Percentiles rank a stretch among this genome's conserved stretches.
phyloP scores from a whole-genome alignment of 2,113 vertebrate genomes.

The Mormoops blainvillei region DNA sequence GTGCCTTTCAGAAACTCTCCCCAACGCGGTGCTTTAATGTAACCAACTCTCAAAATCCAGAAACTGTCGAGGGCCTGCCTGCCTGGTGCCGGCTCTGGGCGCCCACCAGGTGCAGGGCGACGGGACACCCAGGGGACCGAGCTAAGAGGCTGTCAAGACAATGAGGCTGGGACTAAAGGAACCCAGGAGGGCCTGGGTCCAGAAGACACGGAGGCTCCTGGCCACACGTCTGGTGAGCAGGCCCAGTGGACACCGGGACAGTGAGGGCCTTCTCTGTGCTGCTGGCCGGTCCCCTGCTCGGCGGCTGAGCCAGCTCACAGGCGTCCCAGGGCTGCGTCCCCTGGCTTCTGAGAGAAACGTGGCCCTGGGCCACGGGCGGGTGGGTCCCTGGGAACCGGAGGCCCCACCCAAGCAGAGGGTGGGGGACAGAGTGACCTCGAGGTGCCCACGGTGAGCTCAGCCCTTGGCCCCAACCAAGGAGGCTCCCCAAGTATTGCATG shows the following conservation, averaged over 20 bases:
- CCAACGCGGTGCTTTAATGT: background rate
- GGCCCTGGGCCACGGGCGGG: too few species aligned
- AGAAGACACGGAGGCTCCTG: accelerated
- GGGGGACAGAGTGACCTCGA: accelerated
- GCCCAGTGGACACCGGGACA: background rate
- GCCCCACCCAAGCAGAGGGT: background rate
- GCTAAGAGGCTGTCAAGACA: background rate
- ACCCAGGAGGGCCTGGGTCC: accelerated
- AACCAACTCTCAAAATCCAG: background rate
- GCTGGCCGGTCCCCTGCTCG: background rate
- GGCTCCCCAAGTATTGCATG: accelerated
- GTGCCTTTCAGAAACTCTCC: accelerated
- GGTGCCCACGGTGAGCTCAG: background rate
- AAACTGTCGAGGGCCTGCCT: accelerated
- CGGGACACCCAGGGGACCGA: accelerated
- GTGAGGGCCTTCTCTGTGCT: too few species aligned
- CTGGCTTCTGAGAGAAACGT: background rate
- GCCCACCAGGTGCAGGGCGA: accelerated
- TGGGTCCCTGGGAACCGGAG: background rate
- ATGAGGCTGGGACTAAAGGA: background rate
- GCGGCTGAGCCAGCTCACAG: background rate
- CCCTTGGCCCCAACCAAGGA: background rate
- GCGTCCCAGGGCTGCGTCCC: background rate
- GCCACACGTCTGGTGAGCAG: accelerated
- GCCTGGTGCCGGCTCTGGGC: background rate